Base-by-base conservation (phyloP, 2,113 vertebrate genomes). In the Vulpes ferrilata region DNA sequence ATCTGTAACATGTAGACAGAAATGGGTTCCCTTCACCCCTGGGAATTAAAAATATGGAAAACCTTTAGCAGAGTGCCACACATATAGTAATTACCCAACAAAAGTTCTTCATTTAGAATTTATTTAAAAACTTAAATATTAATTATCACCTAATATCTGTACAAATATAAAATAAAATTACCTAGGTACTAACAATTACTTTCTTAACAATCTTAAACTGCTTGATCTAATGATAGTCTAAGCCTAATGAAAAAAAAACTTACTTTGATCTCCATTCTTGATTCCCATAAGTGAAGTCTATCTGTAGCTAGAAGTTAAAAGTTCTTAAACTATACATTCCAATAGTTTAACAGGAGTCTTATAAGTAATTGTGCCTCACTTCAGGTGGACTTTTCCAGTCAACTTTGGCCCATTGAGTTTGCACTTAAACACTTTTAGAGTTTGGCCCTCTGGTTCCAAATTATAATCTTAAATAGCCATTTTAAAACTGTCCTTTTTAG, bases 111-210 rank as follows among this genome's bases (percentile, higher is more conserved):
- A 57, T 74, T 86, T 82, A 38, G 43, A 88, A 86, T 86, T 81
- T 93, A 59, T 93, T 93, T 43, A 11, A 96, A 95, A 93, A 79
- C 15, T 69, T 85, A 86, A 86, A 69, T 35, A 74, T 60, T 53
- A 83, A 32, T 35, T 73, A 48, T 7, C 32, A 81, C 67, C 2
- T 38, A 71, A 59, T 71, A 62, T 51, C 12, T 65, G 59, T 51
- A 32, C 92, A 95, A 93, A 79, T 43, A 90, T 79, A 73, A 98
- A 97, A 94, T 71, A 93, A 64, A 95, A 88, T 92, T 32, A 69
- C 53, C 19, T 81, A 71, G 79, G 25, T 81, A 71, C 43, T 59
- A 90, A 96, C 88, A 67, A 93, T 73, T 89, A 82, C n/a, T 83
- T 69, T 93, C 76, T 71, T 62, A 88, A 86, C 25, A 59, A 43